Conservation (phyloP, 2,888 invertebrate genomes). For the Conops quadrifasciatus region DNA sequence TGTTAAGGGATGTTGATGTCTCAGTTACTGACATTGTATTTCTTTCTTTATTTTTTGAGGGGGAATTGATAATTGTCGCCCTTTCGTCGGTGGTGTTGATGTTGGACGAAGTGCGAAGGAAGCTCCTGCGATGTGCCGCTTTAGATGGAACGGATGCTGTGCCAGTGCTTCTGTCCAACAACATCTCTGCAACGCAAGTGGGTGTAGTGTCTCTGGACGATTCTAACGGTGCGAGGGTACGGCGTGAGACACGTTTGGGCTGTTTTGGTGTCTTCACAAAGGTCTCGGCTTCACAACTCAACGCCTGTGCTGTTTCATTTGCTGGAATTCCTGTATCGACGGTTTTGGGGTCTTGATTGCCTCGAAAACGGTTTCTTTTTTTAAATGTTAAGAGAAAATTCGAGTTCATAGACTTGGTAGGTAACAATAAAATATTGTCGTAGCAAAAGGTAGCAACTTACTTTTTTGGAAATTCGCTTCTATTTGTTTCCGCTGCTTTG, state of each 20-base stretch:
- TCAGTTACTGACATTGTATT: slow-evolving; percentile 31
- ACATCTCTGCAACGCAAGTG: slow-evolving; percentile 30
- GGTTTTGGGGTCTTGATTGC: not conserved
- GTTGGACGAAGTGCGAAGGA: slow-evolving; percentile 41
- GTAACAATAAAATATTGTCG: not conserved
- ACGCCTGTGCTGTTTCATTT: slow-evolving; percentile 18
- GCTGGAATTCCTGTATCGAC: not conserved
- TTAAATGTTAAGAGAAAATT: not conserved
- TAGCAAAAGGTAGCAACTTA: slow-evolving; percentile 33
- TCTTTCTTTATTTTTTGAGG: slow-evolving; percentile 25
- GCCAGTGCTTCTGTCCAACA: not conserved
- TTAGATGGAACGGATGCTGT: slow-evolving; percentile 28
- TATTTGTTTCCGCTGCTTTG: slow-evolving; percentile 51
- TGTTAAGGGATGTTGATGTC: not conserved
- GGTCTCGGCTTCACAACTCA: slow-evolving; percentile 14
- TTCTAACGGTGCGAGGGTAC: slow-evolving; percentile 31
- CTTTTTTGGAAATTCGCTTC: slow-evolving; percentile 54
- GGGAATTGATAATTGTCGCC: slow-evolving; percentile 17
- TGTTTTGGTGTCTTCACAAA: not conserved
- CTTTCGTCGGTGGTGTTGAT: slow-evolving; percentile 34
- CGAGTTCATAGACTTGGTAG: not conserved
- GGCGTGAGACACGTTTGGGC: slow-evolving; percentile 7
- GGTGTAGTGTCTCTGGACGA: slow-evolving; percentile 33
- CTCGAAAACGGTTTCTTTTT: not conserved
- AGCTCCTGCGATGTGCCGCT: slow-evolving; percentile 48